A percentile compares a stretch with the other conserved stretches of the same genome.
Conservation (phyloP, 2,888 invertebrate species). For the Melangyna quadrimaculata region DNA sequence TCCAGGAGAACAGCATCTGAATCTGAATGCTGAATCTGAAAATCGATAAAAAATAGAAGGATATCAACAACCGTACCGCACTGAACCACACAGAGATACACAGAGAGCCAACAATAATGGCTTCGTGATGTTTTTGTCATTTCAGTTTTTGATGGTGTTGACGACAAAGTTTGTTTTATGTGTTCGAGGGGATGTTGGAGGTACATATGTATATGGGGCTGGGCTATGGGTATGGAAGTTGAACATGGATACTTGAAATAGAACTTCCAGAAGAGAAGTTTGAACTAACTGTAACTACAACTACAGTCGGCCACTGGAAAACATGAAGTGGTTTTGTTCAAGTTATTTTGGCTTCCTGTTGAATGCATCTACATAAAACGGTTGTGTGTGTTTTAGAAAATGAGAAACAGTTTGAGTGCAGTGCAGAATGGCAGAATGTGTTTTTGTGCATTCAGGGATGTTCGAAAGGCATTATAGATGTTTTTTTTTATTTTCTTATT, state of each 20-base stretch:
- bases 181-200: too few species aligned
- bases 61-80: slow-evolving; percentile 60
- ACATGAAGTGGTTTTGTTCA: slow-evolving; percentile 54
- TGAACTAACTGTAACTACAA: not conserved
- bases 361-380: slow-evolving; percentile 50
- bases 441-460: not conserved
- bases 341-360: slow-evolving; percentile 52
- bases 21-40: slow-evolving; percentile 27
- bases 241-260: slow-evolving; percentile 30
- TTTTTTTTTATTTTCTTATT: not conserved
- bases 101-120: not conserved
- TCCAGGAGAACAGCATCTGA: not conserved
- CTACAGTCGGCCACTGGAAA: slow-evolving; percentile 15
- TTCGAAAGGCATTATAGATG: not conserved
- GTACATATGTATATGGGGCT: fast-evolving
- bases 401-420: not conserved
- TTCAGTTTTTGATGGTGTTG: slow-evolving; percentile 4
- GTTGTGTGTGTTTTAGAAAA: not conserved
- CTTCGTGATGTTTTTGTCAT: slow-evolving; percentile 18
- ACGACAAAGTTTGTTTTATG: slow-evolving; percentile 41
- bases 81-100: too few species aligned
- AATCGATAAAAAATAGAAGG: slow-evolving; percentile 39
- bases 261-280: slow-evolving; percentile 17
- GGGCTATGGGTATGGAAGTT: not conserved
- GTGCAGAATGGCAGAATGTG: not conserved